Evolutionary conservation across 2,797 vertebrate genomes (phyloP).

Genomic region (Emys orbicularis): DNA sequence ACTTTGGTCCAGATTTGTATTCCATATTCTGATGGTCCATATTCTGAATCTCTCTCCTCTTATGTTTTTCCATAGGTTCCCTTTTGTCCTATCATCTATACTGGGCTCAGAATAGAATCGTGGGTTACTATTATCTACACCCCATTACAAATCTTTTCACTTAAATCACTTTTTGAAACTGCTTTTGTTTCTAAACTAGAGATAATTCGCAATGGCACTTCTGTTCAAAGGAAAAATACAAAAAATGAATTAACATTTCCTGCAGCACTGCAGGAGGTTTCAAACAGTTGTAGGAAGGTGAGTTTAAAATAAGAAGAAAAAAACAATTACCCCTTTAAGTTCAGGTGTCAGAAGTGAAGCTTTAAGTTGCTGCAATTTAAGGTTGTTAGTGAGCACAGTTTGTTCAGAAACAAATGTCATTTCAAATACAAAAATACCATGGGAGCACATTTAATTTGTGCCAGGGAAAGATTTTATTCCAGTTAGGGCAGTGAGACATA

Average conservation of each 20-base stretch:
- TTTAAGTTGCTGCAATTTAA: constrained; percentile 34
- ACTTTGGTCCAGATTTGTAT: constrained; percentile 27
- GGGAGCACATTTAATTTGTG: neutral
- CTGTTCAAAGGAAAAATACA: neutral
- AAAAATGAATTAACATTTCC: constrained; percentile 50
- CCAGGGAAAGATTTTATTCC: neutral
- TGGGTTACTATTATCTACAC: neutral
- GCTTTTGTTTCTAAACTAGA: constrained; percentile 58
- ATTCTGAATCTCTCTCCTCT: neutral
- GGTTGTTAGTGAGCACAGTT: constrained; percentile 27
- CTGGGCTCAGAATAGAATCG: constrained; percentile 19
- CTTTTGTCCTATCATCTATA: constrained; percentile 25
- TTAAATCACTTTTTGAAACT: constrained; percentile 33
- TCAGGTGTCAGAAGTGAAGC: constrained; percentile 7
- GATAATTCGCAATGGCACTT: constrained; percentile 36
- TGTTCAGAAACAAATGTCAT: constrained; percentile 14
- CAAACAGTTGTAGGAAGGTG: constrained; percentile 26
- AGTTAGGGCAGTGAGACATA: neutral
- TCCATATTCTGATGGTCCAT: neutral
- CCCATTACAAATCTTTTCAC: constrained; percentile 53
- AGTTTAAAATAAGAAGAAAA: constrained; percentile 46
- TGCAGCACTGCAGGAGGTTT: constrained; percentile 38
- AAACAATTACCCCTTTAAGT: constrained; percentile 54
- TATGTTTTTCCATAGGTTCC: neutral
- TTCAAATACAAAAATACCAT: constrained; percentile 36